Base-by-base conservation (phyloP, 2,113 vertebrate species). In the Meriones unguiculatus region DNA sequence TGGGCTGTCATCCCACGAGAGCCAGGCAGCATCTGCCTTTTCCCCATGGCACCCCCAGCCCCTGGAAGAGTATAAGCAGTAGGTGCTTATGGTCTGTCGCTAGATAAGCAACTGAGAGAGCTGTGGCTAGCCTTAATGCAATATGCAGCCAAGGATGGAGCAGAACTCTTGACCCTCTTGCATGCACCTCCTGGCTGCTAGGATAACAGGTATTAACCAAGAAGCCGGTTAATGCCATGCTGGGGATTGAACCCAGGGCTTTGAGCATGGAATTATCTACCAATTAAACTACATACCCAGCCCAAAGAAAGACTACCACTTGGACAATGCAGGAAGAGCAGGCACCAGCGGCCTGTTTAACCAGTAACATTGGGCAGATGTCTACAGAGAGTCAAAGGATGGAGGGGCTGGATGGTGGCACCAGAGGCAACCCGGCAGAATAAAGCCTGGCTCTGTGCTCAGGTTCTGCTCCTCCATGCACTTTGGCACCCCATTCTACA, bases 401-500 rank as follows among this genome's bases (percentile, higher is more conserved):
- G 17, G 77, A 57, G 77, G 64, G 4, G 35, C 1, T 4, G 6
- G 54, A 32, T 0, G 2, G 28, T 50, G 54, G 4, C 1, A 0
- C 11, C 0, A 38, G 64, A 0, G 1, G 15, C 5, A 0, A 18
- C 7, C 0, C 24, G 0, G 28, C 70, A 12, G 41, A 52, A 1
- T 0, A 2, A 25, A 54, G 52, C 52, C 30, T 0, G 67, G 85
- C n/a, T 14, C 30, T 9, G 35, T 2, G n/a, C 59, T 69, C 1
- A 4, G 46, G n/a, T 32, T 30, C 4, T 32, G 52, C 64, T 52
- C 50, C 52, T 65, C 18, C 13, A 11, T 38, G 17, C 46, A 22
- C 11, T 7, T 50, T 77, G 28, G 32, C 69, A 32, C 5, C 69
- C 41, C 17, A 0, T 38, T 65, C 69, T 57, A 18, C 38, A 81